Percentiles rank a stretch among this genome's conserved stretches.
Evolutionary conservation across 2,113 vertebrate genomes (phyloP).

Genomic region (Dasypus novemcinctus): DNA sequence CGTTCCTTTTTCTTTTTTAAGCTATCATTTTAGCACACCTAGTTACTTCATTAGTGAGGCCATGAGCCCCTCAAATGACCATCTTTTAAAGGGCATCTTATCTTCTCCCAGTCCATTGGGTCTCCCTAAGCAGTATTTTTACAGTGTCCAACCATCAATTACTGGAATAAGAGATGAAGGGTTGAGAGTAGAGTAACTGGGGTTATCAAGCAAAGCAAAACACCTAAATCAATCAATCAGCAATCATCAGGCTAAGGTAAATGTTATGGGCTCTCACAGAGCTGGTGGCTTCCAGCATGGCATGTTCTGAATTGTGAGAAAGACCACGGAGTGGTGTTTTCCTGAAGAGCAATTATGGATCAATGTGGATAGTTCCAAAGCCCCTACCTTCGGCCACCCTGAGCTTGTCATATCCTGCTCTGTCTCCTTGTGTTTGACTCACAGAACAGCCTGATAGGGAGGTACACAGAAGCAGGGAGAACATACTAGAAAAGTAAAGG

Average conservation of each 20-base stretch:
- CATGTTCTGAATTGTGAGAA: not conserved
- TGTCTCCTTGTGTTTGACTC: slow-evolving; percentile 60
- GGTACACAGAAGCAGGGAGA: slow-evolving; percentile 60
- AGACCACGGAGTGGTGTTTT: not conserved
- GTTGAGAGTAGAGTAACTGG: not conserved
- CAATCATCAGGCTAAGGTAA: not conserved
- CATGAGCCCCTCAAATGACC: not conserved
- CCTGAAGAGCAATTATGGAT: not conserved
- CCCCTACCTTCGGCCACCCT: slow-evolving; percentile 36
- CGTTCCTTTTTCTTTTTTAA: slow-evolving; percentile 18
- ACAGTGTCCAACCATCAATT: not conserved
- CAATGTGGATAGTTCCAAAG: not conserved
- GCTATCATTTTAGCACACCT: not conserved
- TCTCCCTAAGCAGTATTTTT: not conserved
- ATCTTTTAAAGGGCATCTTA: not conserved
- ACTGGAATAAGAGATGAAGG: not conserved
- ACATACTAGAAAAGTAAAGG: slow-evolving; percentile 47
- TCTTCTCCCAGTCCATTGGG: not conserved
- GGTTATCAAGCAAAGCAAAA: not conserved
- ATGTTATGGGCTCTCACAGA: not conserved
- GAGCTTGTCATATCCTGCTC: slow-evolving; percentile 56
- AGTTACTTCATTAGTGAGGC: not conserved
- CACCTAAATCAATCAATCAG: not conserved
- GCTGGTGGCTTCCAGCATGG: not conserved
- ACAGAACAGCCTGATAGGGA: slow-evolving; percentile 53